Evolutionary conservation across 2,888 invertebrate genomes (phyloP), one percentile per base, ranked within the genome.

Genomic region (Amphiduros pacificus): DNA sequence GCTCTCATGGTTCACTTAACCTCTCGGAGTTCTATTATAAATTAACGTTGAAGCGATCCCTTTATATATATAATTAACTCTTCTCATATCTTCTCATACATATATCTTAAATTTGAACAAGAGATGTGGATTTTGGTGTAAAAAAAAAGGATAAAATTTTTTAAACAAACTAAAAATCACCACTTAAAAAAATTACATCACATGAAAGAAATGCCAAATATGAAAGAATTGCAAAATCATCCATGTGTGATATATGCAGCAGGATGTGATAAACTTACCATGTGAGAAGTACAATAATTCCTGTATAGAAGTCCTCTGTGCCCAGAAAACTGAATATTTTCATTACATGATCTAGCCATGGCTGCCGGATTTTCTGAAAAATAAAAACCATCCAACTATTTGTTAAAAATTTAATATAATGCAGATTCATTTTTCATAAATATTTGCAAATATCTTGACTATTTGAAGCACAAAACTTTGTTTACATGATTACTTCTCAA

Each of bases 231-330:
- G 9, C n/a, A 22, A 17, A 48, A 6, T 48, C 22, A 14, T 11
- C 36, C 9, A 17, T 48, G 49, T 48, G n/a, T 14, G n/a, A n/a
- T n/a, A 48, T 20, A 48, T 17, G 6, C n/a, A 14, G 49, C 22
- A 14, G 49, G 9, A 22, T 14, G 6, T 48, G 11, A n/a, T 6
- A 17, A 17, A 58, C 58, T 32, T 58, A 51, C 58, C 58, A 58
- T 48, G 58, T 41, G 20, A 58, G 27, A 2, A 58, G 1, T 14
- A 58, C 51, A 14, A 58, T 51, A 26, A 58, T 22, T 17, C 41
- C 41, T 14, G 58, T 51, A 36, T 51, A 58, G 40, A 58, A 58
- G 24, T 44, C 51, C 51, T 58, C 58, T 51, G 58, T 58, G 3
- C 58, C 58, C 50, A 58, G 29, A 51, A 58, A 58, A 51, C 51